Conservation (phyloP, 2,797 vertebrate genomes). For the Hippopotamyrus pictus region DNA sequence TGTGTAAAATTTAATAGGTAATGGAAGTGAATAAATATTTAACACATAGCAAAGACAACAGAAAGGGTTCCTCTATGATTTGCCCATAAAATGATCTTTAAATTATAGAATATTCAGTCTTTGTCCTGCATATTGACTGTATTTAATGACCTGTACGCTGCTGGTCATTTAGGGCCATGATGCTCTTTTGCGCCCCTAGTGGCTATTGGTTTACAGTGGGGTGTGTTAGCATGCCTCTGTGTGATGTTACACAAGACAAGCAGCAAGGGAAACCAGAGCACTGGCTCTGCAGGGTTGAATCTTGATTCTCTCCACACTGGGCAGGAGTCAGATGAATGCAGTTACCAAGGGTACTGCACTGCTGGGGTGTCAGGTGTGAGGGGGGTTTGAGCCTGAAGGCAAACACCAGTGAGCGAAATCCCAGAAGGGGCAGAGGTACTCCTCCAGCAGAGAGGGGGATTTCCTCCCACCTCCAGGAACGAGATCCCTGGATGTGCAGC, state of each 20-base stretch:
- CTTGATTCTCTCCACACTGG: not conserved
- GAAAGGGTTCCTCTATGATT: not conserved
- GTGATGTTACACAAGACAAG: not conserved
- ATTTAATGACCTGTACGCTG: not conserved
- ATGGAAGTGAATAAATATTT: not conserved
- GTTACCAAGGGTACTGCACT: not conserved
- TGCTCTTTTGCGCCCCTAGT: not conserved
- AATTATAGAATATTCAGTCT: not conserved
- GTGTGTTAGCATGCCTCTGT: not conserved
- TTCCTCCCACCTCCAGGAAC: not conserved
- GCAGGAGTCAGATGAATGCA: not conserved
- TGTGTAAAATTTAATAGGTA: not conserved
- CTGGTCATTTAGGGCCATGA: not conserved
- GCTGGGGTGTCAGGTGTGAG: not conserved
- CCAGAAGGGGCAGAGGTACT: not conserved
- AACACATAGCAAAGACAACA: not conserved
- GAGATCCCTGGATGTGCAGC: not conserved
- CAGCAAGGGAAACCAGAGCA: not conserved
- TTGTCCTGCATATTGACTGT: not conserved
- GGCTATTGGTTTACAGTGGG: not conserved
- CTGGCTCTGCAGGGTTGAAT: not conserved
- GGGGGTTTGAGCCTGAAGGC: not conserved
- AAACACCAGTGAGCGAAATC: conserved; percentile 2
- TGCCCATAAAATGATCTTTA: not conserved
- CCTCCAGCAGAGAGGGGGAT: not conserved